Conservation (phyloP, 2,113 vertebrate genomes). For the Artemisiospiza belli region DNA sequence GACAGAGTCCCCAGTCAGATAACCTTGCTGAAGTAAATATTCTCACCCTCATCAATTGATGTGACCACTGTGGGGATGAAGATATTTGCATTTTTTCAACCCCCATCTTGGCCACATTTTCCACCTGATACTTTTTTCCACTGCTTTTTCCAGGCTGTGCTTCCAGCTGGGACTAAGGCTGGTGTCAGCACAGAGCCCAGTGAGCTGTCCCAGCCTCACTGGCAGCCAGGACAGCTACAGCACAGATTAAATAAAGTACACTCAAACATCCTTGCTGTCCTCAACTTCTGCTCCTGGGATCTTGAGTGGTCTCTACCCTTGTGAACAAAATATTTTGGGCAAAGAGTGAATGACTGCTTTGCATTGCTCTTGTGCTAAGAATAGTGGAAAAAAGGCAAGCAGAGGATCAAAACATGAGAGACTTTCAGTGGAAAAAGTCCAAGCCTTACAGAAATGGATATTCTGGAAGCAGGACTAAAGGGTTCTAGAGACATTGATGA, state of each 20-base stretch:
- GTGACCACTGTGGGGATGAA: neutral
- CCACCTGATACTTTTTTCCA: neutral
- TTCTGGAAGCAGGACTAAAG: neutral
- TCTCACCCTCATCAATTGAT: neutral
- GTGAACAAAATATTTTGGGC: neutral
- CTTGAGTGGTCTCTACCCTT: neutral
- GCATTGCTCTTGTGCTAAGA: neutral
- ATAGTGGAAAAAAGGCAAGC: neutral
- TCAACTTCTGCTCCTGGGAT: neutral
- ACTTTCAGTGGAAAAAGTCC: neutral
- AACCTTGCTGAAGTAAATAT: neutral
- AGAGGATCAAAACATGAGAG: neutral
- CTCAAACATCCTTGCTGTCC: neutral
- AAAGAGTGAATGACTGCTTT: neutral
- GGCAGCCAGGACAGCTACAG: neutral
- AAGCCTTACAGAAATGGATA: neutral
- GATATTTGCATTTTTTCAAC: neutral
- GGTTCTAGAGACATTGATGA: accelerated
- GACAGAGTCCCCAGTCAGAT: neutral
- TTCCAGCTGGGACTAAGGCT: neutral
- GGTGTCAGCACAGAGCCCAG: neutral
- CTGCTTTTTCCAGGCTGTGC: neutral
- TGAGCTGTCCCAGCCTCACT: neutral
- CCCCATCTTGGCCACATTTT: neutral
- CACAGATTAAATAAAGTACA: neutral